These are phyloP conservation scores for Excalfactoria chinensis DNA, from an alignment of 2,113 vertebrate genomes.

Conservation along the genomic window DNA sequence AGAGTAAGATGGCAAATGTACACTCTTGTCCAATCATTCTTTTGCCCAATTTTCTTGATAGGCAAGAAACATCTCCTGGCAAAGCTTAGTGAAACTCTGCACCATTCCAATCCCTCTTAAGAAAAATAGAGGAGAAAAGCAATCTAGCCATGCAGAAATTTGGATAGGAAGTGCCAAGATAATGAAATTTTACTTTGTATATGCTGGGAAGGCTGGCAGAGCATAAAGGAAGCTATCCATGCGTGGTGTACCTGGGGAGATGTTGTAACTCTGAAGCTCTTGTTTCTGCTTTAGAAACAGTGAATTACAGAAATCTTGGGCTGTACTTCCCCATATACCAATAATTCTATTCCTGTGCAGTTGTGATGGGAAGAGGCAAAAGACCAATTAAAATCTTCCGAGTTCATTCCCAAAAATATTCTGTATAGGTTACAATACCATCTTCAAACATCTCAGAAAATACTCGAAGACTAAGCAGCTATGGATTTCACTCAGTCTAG, in stretches of 20 bases:
- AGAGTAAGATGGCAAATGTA: conserved; percentile 36
- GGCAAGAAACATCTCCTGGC: conserved; percentile 16
- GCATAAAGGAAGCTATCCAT: conserved; percentile 48
- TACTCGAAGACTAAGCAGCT: neutral
- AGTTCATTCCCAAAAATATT: neutral
- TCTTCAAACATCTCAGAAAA: neutral
- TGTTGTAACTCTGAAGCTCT: neutral
- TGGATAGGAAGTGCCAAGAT: conserved; percentile 45
- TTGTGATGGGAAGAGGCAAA: neutral
- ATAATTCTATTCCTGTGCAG: neutral
- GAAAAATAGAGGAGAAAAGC: conserved; percentile 40
- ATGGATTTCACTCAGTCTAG: neutral
- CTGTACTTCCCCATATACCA: neutral
- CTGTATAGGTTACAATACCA: neutral
- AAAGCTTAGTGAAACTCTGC: neutral
- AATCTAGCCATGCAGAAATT: conserved; percentile 56
- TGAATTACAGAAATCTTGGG: neutral
- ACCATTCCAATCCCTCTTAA: neutral
- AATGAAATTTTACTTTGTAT: conserved; percentile 42
- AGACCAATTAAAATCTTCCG: neutral
- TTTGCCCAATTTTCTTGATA: neutral
- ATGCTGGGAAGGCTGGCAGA: conserved; percentile 33
- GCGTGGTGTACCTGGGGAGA: conserved; percentile 21
- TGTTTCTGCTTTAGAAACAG: neutral
- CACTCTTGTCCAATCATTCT: neutral